Percentiles rank a stretch among this genome's conserved stretches.
Evolutionary conservation across 2,888 invertebrate species (phyloP).

Genomic region (Nyleta sp.): DNA sequence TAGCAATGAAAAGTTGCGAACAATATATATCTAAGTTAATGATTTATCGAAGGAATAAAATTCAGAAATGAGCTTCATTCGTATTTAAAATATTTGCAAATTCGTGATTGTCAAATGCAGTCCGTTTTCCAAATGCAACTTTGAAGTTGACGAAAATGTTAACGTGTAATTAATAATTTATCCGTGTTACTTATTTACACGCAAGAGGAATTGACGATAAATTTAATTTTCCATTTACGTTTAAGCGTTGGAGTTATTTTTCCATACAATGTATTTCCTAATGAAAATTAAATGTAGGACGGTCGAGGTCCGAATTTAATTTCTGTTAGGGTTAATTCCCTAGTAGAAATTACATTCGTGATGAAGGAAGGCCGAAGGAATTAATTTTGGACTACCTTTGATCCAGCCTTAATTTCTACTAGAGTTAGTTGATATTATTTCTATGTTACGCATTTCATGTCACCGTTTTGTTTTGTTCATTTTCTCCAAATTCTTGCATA

Average conservation of each 20-base stretch:
- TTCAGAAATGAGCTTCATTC: no score
- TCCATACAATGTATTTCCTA: slow-evolving; percentile 15
- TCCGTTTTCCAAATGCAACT: no score
- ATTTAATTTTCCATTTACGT: slow-evolving; percentile 19
- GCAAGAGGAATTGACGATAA: neutral
- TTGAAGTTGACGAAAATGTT: no score
- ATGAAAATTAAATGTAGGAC: slow-evolving; percentile 34
- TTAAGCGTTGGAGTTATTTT: slow-evolving; percentile 14
- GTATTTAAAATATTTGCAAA: no score
- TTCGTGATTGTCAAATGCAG: no score
- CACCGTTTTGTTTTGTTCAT: neutral
- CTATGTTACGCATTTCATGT: slow-evolving; percentile 15
- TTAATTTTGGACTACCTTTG: slow-evolving; percentile 58
- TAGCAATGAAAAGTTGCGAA: no score
- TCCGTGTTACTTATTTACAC: neutral
- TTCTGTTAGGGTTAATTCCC: slow-evolving; percentile 53
- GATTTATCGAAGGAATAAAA: no score
- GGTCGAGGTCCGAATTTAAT: slow-evolving; percentile 40
- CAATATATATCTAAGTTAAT: no score
- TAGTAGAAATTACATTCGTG: slow-evolving; percentile 57
- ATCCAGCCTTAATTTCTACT: slow-evolving; percentile 52
- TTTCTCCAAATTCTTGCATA: no score
- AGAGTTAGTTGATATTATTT: slow-evolving; percentile 14
- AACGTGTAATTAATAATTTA: no score
- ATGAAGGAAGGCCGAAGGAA: slow-evolving; percentile 52